phyloP scores from a whole-genome alignment of 1,140 invertebrate species.

The Bacillus rossius region DNA sequence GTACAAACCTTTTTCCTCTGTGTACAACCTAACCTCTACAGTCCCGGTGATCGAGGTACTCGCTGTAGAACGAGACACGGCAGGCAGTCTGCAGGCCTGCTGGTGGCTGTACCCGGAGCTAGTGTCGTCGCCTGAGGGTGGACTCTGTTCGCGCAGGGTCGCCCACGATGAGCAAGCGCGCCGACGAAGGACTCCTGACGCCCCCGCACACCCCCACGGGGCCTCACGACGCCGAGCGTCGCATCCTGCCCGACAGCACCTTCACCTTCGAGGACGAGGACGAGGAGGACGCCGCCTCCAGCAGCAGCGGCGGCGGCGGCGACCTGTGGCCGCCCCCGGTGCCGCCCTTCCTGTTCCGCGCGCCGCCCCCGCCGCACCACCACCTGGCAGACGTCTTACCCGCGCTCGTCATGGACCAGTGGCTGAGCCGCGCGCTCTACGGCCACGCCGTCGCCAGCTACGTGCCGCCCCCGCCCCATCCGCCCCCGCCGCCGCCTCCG shows the following conservation, averaged over 20 bases:
- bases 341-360: neutral
- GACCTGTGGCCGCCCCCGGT: neutral
- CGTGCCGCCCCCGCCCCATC: neutral
- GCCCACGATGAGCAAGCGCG: conserved; percentile 8
- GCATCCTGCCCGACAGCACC: neutral
- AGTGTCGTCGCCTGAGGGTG: too few species aligned
- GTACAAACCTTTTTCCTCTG: too few species aligned
- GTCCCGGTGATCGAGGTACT: too few species aligned
- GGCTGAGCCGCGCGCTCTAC: conserved; percentile 18
- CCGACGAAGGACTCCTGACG: conserved; percentile 23
- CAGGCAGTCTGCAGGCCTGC: too few species aligned
- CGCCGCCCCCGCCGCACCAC: neutral
- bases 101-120: too few species aligned
- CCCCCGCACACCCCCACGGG: conserved; percentile 30
- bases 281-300: neutral
- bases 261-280: conserved; percentile 25
- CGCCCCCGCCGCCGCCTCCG: neutral
- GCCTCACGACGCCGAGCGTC: conserved; percentile 11
- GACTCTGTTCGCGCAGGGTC: too few species aligned
- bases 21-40: too few species aligned
- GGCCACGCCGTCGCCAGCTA: neutral
- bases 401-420: conserved; percentile 21
- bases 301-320: neutral
- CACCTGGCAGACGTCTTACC: neutral
- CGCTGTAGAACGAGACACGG: too few species aligned